Base-by-base conservation (phyloP, 2,888 invertebrate genomes). In the Oligia latruncula region DNA sequence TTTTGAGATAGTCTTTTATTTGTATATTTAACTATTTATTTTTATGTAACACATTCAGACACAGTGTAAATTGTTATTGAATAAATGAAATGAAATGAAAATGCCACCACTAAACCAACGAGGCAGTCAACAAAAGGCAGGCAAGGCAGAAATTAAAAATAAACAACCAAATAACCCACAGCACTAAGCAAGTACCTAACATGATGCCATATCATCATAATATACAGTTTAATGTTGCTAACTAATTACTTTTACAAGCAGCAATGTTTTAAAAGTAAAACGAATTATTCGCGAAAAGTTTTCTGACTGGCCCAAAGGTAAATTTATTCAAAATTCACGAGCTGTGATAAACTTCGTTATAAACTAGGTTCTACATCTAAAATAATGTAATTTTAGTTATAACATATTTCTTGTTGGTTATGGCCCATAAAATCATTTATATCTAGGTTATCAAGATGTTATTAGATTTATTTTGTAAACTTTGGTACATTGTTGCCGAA, bases 361-460 rank as follows among this genome's bases (percentile, higher is more conserved):
- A 80, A 84, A 83, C 74, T 80, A 62, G 20, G 15, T 64, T 68
- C 20, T 64, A 80, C 15, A 49, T 55, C 29, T 74, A 60, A 74
- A 80, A 71, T 74, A 60, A 74, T 78, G 35, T 55, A 73, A 73
- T 78, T 83, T 73, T 60, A 40, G 58, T 46, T 73, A 23, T 13
- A 67, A 55, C 40, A 58, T 83, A 83, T 66, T 73, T 60, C 60
- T 83, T 65, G 78, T 78, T 73, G 29, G 55, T 83, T 67, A 77
- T 35, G 17, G 23, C 62, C 71, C 40, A 58, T 71, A 77, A 71
- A 62, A 43, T 29, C 35, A 43, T 65, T 60, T 43, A 58, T 64
- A 58, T 65, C 29, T 35, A 70, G 29, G 60, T 35, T 71, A 71
- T 66, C 60, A 66, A 65, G 82, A 76, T 81, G 52, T 40, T 68